Base-by-base conservation (phyloP, 2,888 invertebrate species). In the Mythimna loreyi region DNA sequence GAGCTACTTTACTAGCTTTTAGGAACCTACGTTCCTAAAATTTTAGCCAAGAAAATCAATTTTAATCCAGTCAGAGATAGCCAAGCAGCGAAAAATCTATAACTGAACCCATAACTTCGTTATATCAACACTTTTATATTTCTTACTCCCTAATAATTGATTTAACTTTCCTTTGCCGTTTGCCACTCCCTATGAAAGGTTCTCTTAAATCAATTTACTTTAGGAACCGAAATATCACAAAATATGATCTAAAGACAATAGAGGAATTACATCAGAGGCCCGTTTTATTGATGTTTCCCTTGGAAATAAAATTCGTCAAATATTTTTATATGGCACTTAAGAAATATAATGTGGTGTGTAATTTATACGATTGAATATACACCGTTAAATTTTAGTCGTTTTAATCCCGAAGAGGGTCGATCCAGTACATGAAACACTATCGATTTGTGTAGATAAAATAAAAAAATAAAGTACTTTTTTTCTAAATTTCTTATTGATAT, bases 111-210 rank as follows among this genome's bases (percentile, higher is more conserved):
- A 49, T 70, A 71, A 82, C 56, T 67, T 73, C 55, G 72, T 84
- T 79, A 75, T 30, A 70, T 65, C 65, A 78, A 75, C 71, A 68
- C 81, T 80, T 81, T 78, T 74, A 75, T 84, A 75, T 82, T 81
- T 85, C 72, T 80, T 72, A 78, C 67, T 77, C 70, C 65, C 60
- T 70, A 85, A 85, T 92, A 92, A 93, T 93, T 92, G 86, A 82
- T 89, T 93, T 92, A 91, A 87, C 88, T 90, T 90, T 87, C 83
- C 87, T 84, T 77, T 86, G 79, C 83, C 86, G 85, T 83, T 77
- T 86, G 84, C 85, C 90, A 90, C 91, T 92, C 86, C 77, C 84
- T 80, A 85, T 92, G 88, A 93, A 91, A 93, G 92, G 90, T 87
- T 89, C 82, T 58, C 82, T 77, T 90, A 91, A 92, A 90, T 85